Percentiles rank a stretch among this genome's conserved stretches.
Evolutionary conservation across 2,888 invertebrate species (phyloP).

Genomic region (Ommatoiulus sabulosus): DNA sequence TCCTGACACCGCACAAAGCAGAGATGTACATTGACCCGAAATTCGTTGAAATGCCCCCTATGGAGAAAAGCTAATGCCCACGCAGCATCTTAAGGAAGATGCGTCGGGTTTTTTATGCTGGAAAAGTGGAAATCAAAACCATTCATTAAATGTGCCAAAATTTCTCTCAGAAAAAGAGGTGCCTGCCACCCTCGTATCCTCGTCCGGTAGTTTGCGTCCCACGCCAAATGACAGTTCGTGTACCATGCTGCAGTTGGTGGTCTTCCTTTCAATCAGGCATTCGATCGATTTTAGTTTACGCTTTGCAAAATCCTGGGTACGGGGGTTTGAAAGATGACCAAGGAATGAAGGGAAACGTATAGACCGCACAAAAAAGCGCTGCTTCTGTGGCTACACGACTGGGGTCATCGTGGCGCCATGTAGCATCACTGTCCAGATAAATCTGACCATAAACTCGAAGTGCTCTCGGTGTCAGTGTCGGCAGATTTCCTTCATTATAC

Average conservation of each 20-base stretch:
- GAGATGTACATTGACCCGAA: conserved; percentile 1
- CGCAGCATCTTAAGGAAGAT: conserved; percentile 10
- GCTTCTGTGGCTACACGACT: background rate
- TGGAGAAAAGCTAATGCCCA: background rate
- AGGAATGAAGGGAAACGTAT: background rate
- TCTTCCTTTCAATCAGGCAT: background rate
- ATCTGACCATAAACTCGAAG: conserved; percentile 24
- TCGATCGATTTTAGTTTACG: background rate
- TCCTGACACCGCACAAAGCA: background rate
- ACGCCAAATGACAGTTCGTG: conserved; percentile 14
- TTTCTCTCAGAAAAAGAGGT: background rate
- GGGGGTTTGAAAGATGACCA: background rate
- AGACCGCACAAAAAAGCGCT: background rate
- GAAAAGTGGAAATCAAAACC: conserved; percentile 20
- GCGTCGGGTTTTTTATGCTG: background rate
- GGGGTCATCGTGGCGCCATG: conserved; percentile 35
- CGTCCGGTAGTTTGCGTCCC: background rate
- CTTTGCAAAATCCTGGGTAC: background rate
- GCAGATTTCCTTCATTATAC: conserved; percentile 25
- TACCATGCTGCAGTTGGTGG: background rate
- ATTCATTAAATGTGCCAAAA: conserved; percentile 29
- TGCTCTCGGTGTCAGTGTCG: background rate
- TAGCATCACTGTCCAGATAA: conserved; percentile 32
- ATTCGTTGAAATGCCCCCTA: conserved; percentile 32
- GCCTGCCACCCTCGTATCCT: background rate